Conservation (phyloP, 2,797 vertebrate species). For the Stomatorhinus walkeri region DNA sequence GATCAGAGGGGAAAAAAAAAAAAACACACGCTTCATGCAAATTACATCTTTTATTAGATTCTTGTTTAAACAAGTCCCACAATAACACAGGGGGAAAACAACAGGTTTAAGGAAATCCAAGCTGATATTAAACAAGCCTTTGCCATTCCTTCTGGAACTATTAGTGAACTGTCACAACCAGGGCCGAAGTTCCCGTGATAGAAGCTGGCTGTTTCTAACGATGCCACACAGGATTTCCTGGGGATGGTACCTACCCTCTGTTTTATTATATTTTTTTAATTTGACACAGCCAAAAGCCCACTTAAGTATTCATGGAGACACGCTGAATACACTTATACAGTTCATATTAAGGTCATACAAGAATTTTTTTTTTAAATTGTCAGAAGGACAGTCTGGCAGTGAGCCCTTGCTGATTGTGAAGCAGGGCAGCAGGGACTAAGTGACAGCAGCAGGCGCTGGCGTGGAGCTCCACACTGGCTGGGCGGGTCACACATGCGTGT, state of each 20-base stretch:
- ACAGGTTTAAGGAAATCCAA: not conserved
- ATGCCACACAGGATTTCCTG: not conserved
- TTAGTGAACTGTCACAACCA: not conserved
- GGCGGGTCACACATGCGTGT: not conserved
- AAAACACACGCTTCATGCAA: not conserved
- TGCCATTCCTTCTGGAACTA: not conserved
- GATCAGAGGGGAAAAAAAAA: not conserved
- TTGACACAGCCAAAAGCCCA: not conserved
- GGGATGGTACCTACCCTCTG: not conserved
- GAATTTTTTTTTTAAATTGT: not conserved
- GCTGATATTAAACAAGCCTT: not conserved
- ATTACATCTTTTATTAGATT: not conserved
- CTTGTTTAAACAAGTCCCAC: slow-evolving; percentile 8
- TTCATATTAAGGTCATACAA: slow-evolving; percentile 1
- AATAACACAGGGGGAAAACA: not conserved
- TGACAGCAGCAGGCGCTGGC: not conserved
- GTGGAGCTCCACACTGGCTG: not conserved
- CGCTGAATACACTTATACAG: not conserved
- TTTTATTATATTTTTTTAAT: not conserved
- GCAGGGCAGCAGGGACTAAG: not conserved
- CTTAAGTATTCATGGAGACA: not conserved
- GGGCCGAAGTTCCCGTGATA: not conserved
- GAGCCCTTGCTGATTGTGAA: not conserved
- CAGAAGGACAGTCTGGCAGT: not conserved
- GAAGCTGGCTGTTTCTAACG: not conserved